Conservation (phyloP, 2,113 vertebrate species). For the Aythya baeri region DNA sequence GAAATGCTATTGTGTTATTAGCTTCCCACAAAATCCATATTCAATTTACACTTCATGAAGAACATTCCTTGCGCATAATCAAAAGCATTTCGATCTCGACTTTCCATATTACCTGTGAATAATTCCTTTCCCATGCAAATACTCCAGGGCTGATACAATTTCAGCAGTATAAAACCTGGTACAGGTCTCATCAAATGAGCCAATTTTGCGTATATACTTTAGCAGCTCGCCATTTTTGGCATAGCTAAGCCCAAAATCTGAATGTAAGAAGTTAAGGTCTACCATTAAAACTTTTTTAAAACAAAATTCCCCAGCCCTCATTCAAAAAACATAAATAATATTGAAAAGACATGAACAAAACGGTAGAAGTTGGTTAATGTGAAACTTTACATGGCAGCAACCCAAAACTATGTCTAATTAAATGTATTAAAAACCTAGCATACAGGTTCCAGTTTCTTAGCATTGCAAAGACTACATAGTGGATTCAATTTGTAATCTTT, state of each 20-base stretch:
- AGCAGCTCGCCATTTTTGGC: constrained; percentile 98
- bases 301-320: not conserved
- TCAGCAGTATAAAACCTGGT: constrained; percentile 98
- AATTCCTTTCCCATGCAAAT: constrained; percentile 95
- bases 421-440: not conserved
- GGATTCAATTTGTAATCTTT: not conserved
- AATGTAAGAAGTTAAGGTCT: constrained; percentile 72
- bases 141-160: constrained; percentile 95
- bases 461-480: not conserved
- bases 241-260: constrained; percentile 99
- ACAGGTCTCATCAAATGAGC: constrained; percentile 98
- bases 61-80: not conserved
- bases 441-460: not conserved
- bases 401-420: not conserved
- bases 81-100: not conserved
- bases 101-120: constrained; percentile 90
- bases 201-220: constrained; percentile 99
- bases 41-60: not conserved
- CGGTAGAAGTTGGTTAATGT: not conserved
- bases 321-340: not conserved
- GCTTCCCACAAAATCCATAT: not conserved
- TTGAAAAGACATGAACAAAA: not conserved
- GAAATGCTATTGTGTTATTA: not conserved
- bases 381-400: not conserved
- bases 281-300: not conserved